Base-by-base conservation (phyloP, 2,113 vertebrate species). In the Sigmodon hispidus region DNA sequence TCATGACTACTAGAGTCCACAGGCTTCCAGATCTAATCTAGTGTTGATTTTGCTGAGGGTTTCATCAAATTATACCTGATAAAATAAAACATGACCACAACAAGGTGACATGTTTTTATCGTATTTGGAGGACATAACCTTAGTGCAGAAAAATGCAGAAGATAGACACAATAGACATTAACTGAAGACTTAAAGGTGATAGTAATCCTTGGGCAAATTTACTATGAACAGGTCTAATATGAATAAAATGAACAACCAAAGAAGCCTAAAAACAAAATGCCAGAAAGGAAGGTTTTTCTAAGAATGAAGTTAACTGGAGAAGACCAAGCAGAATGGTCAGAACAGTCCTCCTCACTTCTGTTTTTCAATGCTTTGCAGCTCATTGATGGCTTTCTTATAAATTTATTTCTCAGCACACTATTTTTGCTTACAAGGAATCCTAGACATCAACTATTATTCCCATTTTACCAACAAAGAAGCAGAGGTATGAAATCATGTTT, bases 121-220 rank as follows among this genome's bases (percentile, higher is more conserved):
- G 43, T 86, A 65, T 43, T 61, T 81, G 48, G 63, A 61, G 40
- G 45, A 70, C 7, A 22, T n/a, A 21, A 40, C 83, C 57, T 69
- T n/a, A 87, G 43, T 45, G 55, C 48, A 81, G 13, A 34, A 70
- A 76, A 43, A 77, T 43, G 72, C 80, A 72, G 69, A 87, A n/a
- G 57, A 40, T 48, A 70, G 24, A 36, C 48, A 69, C 29, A 70
- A 76, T 10, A 76, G 70, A 36, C 65, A 24, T 81, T 76, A 86
- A 55, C 48, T 5, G 69, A 90, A 19, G 50, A 91, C 55, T 91
- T 72, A 65, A 57, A 65, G 52, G 55, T 87, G 65, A 34, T 93
- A 59, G 19, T 76, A 88, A 95, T 43, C 92, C 55, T 87, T 73
- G 29, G 92, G 43, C 55, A 87, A 59, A 96, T 63, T 94, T 87